Evolutionary conservation across 2,113 vertebrate species (phyloP).

Genomic region (Vanacampus margaritifer): DNA sequence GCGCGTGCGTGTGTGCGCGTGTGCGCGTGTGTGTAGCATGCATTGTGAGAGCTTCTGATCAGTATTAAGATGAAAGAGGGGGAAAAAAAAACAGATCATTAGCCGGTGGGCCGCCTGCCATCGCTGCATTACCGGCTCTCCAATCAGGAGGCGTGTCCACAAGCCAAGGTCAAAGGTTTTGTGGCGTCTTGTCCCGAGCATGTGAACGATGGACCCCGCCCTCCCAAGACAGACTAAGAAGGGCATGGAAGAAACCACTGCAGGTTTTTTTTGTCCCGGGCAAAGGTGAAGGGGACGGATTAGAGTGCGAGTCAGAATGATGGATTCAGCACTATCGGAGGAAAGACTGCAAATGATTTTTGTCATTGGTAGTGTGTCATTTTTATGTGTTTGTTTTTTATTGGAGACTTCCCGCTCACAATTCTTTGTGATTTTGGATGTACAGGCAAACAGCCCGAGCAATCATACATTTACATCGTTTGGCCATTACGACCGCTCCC

Average conservation of each 20-base stretch:
- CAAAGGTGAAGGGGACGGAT: constrained; percentile 39
- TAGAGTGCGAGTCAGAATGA: constrained; percentile 36
- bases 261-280: constrained; percentile 39
- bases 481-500: too few species aligned
- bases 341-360: constrained; percentile 36
- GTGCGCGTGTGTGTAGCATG: too few species aligned
- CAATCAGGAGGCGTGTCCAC: constrained; percentile 53
- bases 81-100: constrained; percentile 46
- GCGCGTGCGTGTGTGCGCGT: constrained; percentile 9
- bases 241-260: constrained; percentile 4
- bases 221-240: constrained; percentile 2
- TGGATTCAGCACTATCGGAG: constrained; percentile 32
- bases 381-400: too few species aligned
- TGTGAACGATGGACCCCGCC: constrained; percentile 41
- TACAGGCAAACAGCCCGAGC: too few species aligned
- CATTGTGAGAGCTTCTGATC: constrained; percentile 16
- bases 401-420: too few species aligned
- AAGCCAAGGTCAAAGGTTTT: constrained; percentile 58
- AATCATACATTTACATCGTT: too few species aligned
- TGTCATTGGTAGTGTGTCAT: too few species aligned
- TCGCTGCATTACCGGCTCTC: constrained; percentile 50
- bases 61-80: constrained; percentile 39
- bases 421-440: too few species aligned
- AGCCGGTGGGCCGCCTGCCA: constrained; percentile 55
- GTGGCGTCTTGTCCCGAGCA: constrained; percentile 21